Evolutionary conservation across 2,797 vertebrate genomes (phyloP).

Genomic region (Urosaurus nigricauda): DNA sequence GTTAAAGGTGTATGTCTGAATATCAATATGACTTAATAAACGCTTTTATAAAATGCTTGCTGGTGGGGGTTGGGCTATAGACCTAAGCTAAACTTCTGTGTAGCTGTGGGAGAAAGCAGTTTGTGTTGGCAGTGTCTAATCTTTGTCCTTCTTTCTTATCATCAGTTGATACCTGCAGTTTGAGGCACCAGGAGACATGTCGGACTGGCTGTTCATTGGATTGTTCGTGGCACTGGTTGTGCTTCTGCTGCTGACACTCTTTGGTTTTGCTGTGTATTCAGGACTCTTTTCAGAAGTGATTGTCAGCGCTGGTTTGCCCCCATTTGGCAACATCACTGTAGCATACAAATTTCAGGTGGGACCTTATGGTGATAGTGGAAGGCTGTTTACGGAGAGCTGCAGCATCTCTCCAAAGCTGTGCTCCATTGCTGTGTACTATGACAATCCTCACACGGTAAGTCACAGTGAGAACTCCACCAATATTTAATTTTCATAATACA

Average conservation of each 20-base stretch:
- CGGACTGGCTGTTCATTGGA: conserved; percentile 85
- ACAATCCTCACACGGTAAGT: conserved; percentile 89
- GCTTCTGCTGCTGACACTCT: conserved; percentile 81
- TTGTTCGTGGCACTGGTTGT: conserved; percentile 79
- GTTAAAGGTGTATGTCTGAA: conserved; percentile 53
- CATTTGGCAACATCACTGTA: conserved; percentile 86
- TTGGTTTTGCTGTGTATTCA: conserved; percentile 85
- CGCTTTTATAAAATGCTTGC: background rate
- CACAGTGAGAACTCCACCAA: conserved; percentile 53
- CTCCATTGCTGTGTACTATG: conserved; percentile 91
- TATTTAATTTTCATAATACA: background rate
- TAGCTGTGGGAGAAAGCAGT: background rate
- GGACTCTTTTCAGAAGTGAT: conserved; percentile 85
- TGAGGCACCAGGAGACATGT: conserved; percentile 77
- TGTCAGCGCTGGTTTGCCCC: conserved; percentile 87
- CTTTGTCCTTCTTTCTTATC: conserved; percentile 48
- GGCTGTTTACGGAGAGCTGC: conserved; percentile 88
- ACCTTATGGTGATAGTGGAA: conserved; percentile 82
- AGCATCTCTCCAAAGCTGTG: conserved; percentile 88
- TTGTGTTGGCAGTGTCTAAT: background rate
- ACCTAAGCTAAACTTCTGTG: conserved; percentile 44
- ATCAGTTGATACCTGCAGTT: conserved; percentile 53
- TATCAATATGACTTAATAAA: background rate
- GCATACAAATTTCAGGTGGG: conserved; percentile 92
- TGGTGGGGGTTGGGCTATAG: background rate